A percentile compares a stretch with the other conserved stretches of the same genome.
phyloP scores from a whole-genome alignment of 2,888 invertebrate species.

The Temnothorax unifasciatus region DNA sequence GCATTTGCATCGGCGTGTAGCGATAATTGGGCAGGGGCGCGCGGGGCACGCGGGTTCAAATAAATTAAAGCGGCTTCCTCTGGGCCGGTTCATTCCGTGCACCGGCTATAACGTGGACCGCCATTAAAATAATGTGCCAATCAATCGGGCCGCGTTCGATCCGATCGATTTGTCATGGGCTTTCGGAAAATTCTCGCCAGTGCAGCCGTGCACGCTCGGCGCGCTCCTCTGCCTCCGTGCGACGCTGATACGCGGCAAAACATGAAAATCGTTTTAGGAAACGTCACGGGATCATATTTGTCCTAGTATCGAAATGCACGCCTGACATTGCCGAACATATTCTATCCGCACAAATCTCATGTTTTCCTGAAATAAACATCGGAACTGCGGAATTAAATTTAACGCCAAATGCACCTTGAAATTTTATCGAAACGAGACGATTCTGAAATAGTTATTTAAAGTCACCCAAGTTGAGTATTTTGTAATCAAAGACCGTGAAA shows the following conservation, averaged over 20 bases:
- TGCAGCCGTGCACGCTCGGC: not conserved
- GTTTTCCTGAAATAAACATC: not conserved
- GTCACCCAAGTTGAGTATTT: not conserved
- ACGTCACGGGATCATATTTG: slow-evolving; percentile 28
- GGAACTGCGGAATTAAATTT: not conserved
- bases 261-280: slow-evolving; percentile 32
- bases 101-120: slow-evolving; percentile 40
- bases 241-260: not conserved
- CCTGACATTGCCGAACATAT: not conserved
- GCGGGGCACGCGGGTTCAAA: slow-evolving; percentile 45
- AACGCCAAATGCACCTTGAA: not conserved
- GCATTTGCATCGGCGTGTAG: slow-evolving; percentile 52
- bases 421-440: not conserved
- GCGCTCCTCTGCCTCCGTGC: not conserved
- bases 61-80: slow-evolving; percentile 59
- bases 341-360: not conserved
- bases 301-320: not conserved
- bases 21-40: slow-evolving; percentile 56
- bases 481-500: not conserved
- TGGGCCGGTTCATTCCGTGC: slow-evolving; percentile 20
- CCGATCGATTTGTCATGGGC: slow-evolving; percentile 42
- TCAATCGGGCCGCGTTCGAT: slow-evolving; percentile 32
- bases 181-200: slow-evolving; percentile 16
- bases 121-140: slow-evolving; percentile 58
- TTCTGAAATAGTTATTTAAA: not conserved